Conservation (phyloP, 1,140 invertebrate genomes). For the Euura lappo region DNA sequence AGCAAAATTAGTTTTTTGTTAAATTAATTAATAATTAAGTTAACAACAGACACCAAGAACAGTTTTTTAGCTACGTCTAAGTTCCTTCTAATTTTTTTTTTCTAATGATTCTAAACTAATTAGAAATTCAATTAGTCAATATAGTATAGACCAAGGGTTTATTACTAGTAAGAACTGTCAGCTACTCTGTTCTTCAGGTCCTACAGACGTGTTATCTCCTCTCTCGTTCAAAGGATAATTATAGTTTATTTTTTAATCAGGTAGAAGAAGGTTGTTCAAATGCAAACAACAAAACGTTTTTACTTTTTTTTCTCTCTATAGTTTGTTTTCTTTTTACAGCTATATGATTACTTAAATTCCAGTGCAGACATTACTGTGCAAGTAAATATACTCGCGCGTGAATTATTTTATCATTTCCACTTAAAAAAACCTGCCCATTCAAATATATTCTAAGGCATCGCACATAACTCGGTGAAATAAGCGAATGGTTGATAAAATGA, state of each 20-base stretch:
- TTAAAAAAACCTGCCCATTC: slow-evolving; percentile 14
- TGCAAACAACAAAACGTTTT: neutral
- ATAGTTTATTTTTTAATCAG: no score
- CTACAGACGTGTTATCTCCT: neutral
- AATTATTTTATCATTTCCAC: neutral
- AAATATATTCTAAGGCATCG: slow-evolving; percentile 29
- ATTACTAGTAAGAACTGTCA: neutral
- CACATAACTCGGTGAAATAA: slow-evolving; percentile 40
- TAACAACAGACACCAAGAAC: slow-evolving; percentile 45
- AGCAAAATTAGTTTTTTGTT: slow-evolving; percentile 38
- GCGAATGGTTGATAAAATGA: slow-evolving; percentile 34
- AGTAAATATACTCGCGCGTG: neutral
- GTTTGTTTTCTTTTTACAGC: neutral
- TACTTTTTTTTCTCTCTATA: neutral
- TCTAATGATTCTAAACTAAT: slow-evolving; percentile 18
- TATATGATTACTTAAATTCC: neutral
- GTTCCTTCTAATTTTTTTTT: slow-evolving; percentile 37
- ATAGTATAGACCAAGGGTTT: neutral
- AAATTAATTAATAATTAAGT: slow-evolving; percentile 41
- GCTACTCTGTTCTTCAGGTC: neutral
- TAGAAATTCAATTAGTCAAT: neutral
- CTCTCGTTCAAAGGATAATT: neutral
- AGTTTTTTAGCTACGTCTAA: slow-evolving; percentile 33
- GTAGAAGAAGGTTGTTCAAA: neutral
- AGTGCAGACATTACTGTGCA: neutral